phyloP scores from a whole-genome alignment of 2,888 invertebrate species.

The Epinotia brunnichana region DNA sequence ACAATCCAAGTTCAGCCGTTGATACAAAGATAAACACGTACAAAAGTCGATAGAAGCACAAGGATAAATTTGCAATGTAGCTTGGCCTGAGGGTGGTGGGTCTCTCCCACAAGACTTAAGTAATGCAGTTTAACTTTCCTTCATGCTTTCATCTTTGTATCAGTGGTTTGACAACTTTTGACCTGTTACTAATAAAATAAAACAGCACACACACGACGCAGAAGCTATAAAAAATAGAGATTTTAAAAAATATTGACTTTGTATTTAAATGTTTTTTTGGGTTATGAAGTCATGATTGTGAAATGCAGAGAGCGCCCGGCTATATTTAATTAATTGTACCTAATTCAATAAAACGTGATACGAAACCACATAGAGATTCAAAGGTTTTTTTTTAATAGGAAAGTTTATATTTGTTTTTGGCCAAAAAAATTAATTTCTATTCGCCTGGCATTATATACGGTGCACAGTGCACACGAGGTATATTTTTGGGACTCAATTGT shows the following conservation, averaged over 20 bases:
- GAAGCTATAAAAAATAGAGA: conserved; percentile 51
- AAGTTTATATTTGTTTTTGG: too few relatives aligned
- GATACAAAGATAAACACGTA: conserved; percentile 58
- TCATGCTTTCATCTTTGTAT: neutral
- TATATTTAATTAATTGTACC: neutral
- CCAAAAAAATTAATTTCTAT: neutral
- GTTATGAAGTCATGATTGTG: neutral
- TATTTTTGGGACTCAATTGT: neutral
- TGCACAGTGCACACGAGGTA: too few relatives aligned
- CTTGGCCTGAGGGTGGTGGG: too few relatives aligned
- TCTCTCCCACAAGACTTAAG: too few relatives aligned
- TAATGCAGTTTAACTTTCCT: too few relatives aligned
- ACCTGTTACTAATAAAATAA: neutral
- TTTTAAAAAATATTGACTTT: neutral
- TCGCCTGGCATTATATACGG: neutral
- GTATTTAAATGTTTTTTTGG: neutral
- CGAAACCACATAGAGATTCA: too few relatives aligned
- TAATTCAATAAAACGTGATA: too few relatives aligned
- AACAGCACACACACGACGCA: conserved; percentile 50
- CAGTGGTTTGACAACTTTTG: neutral
- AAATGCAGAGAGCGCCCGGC: neutral
- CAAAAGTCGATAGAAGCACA: neutral
- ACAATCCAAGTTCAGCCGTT: neutral
- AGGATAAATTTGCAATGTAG: too few relatives aligned
- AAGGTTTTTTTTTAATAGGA: too few relatives aligned